A percentile compares a stretch with the other conserved stretches of the same genome.
Conservation (phyloP, 2,888 invertebrate species). For the Idaea dimidiata region DNA sequence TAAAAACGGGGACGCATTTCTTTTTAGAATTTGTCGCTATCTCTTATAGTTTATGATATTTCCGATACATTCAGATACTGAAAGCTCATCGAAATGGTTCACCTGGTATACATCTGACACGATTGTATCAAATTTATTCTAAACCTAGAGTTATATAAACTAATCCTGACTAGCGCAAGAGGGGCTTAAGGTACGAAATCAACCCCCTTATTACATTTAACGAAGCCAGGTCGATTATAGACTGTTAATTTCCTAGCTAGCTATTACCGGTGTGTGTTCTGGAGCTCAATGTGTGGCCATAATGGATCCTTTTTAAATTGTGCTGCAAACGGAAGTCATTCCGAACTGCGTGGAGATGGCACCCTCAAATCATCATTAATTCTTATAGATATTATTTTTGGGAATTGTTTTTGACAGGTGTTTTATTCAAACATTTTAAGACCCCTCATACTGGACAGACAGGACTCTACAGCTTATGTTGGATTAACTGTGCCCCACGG, state of each 20-base stretch:
- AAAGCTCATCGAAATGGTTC: too few relatives aligned
- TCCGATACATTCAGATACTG: too few relatives aligned
- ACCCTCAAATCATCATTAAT: not conserved
- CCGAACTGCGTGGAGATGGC: not conserved
- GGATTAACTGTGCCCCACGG: too few relatives aligned
- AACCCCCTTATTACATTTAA: conserved; percentile 11
- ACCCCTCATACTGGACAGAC: not conserved
- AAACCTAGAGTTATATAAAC: not conserved
- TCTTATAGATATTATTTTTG: not conserved
- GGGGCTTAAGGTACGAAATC: not conserved
- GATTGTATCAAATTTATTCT: not conserved
- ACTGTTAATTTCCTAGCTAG: conserved; percentile 21
- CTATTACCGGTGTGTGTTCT: conserved; percentile 15
- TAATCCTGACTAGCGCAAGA: not conserved
- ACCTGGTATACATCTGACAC: too few relatives aligned
- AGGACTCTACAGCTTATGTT: too few relatives aligned
- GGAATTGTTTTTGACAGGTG: not conserved
- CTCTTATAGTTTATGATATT: too few relatives aligned
- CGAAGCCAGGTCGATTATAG: conserved; percentile 12
- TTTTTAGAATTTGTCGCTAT: too few relatives aligned
- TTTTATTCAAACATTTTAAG: not conserved
- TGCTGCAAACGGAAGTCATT: conserved; percentile 21
- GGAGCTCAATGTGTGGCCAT: conserved; percentile 26
- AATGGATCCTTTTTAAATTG: conserved; percentile 17
- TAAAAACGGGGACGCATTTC: too few relatives aligned